Evolutionary conservation across 2,113 vertebrate species (phyloP), one percentile per base, ranked within the genome.

Genomic region (Engraulis encrasicolus): DNA sequence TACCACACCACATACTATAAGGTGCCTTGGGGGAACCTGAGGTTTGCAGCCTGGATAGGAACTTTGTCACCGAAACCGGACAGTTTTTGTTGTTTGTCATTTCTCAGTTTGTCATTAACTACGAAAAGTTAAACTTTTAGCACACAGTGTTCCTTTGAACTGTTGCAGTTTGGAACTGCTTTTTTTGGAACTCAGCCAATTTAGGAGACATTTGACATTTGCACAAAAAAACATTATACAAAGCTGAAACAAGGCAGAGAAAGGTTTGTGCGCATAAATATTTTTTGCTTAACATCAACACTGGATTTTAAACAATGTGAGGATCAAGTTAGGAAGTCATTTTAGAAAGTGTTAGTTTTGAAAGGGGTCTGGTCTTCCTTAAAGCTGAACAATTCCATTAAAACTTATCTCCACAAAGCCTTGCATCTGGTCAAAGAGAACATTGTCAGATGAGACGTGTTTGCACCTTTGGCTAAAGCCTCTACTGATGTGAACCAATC

Each of bases 141-240:
- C 12, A 31, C 23, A 14, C 23, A 27, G 2, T 66, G 12, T 66
- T 6, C 6, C 31, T 66, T 66, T 45, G 40, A 14, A 66, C 9
- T 23, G n/a, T n/a, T n/a, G n/a, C n/a, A n/a, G n/a, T n/a, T n/a
- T n/a, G n/a, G 19, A 31, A 66, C n/a, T 66, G 23, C 31, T 7
- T 27, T 11, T 31, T n/a, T 66, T 66, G 58, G 23, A 66, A 66
- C 58, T 14, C 31, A 11, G 2, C 58, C 58, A 66, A 23, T 3
- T 31, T 31, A 12, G 12, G 23, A 66, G 31, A 66, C 23, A 14
- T n/a, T 58, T 58, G 20, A 20, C 54, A 58, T 27, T 66, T 23
- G n/a, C 58, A 66, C n/a, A 20, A 19, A 58, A 58, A n/a, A 58
- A 58, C 54, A 52, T 52, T 52, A 58, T 58, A 58, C 54, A 58